A percentile compares a stretch with the other conserved stretches of the same genome.
Evolutionary conservation across 2,888 invertebrate genomes (phyloP).

Genomic region (Tipula lateralis): DNA sequence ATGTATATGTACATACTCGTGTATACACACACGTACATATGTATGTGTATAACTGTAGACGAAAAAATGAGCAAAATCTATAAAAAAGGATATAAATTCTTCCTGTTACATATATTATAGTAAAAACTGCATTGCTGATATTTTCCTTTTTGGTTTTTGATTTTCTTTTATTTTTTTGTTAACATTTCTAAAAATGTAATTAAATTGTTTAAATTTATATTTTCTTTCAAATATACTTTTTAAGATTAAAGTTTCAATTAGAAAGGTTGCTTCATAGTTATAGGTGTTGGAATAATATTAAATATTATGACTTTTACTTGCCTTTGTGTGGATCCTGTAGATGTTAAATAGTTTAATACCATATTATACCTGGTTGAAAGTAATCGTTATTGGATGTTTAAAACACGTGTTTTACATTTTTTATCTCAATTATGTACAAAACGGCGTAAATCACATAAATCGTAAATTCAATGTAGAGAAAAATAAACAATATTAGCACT

Average conservation of each 20-base stretch:
- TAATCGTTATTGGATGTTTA: too few species aligned
- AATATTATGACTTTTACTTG: too few species aligned
- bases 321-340: too few species aligned
- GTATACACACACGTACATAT: neutral
- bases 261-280: neutral
- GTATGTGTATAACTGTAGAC: neutral
- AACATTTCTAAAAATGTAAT: neutral
- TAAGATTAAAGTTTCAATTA: neutral
- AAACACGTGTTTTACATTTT: too few species aligned
- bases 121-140: slow-evolving; percentile 11
- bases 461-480: too few species aligned
- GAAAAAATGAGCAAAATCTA: neutral
- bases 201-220: neutral
- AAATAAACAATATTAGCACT: too few species aligned
- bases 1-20: neutral
- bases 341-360: too few species aligned
- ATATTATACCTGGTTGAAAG: too few species aligned
- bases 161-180: neutral
- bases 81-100: neutral
- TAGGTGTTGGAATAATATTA: too few species aligned
- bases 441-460: too few species aligned
- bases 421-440: too few species aligned
- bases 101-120: neutral
- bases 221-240: neutral
- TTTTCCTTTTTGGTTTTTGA: neutral